These are phyloP conservation scores for Falco biarmicus DNA, from an alignment of 2,797 vertebrate genomes.

Conservation along the genomic window DNA sequence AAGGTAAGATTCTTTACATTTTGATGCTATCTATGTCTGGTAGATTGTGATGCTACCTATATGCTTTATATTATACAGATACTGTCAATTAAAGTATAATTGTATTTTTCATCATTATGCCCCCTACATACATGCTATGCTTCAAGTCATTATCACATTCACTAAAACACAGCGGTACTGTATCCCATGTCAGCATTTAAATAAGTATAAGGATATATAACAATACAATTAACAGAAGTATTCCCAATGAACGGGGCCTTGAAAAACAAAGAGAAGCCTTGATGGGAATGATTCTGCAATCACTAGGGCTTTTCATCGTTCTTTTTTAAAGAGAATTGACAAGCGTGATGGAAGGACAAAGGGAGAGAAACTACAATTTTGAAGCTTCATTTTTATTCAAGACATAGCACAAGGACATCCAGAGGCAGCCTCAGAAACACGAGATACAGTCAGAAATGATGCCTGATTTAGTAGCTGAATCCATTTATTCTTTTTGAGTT, in stretches of 20 bases:
- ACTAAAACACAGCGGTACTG: constrained; percentile 24
- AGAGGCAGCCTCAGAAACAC: constrained; percentile 15
- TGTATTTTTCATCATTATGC: constrained; percentile 5
- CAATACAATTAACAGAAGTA: constrained; percentile 37
- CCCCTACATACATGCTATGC: background rate
- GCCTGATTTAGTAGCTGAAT: background rate
- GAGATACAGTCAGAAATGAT: background rate
- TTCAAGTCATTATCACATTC: constrained; percentile 2
- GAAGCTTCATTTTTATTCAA: constrained; percentile 50
- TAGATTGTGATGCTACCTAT: background rate
- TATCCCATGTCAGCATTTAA: constrained; percentile 46
- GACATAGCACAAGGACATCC: background rate
- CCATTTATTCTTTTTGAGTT: background rate
- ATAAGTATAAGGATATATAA: constrained; percentile 35
- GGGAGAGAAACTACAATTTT: background rate
- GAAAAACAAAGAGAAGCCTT: constrained; percentile 36
- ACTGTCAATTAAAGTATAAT: background rate
- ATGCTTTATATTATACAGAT: background rate
- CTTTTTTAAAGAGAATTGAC: constrained; percentile 4
- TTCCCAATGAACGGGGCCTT: background rate
- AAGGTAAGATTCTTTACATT: background rate
- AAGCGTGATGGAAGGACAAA: background rate
- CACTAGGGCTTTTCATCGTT: constrained; percentile 37
- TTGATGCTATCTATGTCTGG: background rate
- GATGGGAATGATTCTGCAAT: constrained; percentile 25